phyloP scores from a whole-genome alignment of 2,888 invertebrate genomes.

The Andricus curvator region DNA sequence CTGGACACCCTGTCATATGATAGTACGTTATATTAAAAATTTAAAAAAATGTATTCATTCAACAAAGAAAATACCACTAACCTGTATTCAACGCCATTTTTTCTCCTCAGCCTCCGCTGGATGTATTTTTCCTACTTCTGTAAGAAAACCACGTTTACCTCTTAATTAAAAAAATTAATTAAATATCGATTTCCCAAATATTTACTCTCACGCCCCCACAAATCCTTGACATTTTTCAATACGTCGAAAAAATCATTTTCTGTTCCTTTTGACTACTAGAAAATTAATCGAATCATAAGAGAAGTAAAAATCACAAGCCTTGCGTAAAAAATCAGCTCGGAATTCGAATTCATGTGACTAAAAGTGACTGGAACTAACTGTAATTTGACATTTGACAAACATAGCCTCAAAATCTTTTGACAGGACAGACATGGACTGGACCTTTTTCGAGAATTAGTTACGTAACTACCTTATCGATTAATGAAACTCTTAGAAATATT shows the following conservation, averaged over 20 bases:
- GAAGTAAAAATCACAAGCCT: neutral
- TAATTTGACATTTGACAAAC: neutral
- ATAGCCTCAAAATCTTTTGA: conserved; percentile 15
- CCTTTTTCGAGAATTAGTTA: neutral
- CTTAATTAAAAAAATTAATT: neutral
- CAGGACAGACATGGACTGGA: no score
- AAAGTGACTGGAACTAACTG: neutral
- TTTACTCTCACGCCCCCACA: neutral
- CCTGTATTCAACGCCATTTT: conserved; percentile 56
- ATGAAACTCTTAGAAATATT: neutral
- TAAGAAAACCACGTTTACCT: neutral
- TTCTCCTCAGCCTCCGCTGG: neutral
- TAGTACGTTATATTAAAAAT: no score
- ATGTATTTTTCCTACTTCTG: neutral
- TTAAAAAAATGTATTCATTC: neutral
- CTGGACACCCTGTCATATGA: no score
- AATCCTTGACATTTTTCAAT: no score
- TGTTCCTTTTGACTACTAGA: no score
- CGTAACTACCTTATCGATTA: neutral
- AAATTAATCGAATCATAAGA: no score
- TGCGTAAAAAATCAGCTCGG: neutral
- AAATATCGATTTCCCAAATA: neutral
- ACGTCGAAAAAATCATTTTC: no score
- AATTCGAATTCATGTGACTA: neutral
- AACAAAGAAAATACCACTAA: conserved; percentile 12